Conservation (phyloP, 2,888 invertebrate genomes). For the Leptinotarsa haldemani region DNA sequence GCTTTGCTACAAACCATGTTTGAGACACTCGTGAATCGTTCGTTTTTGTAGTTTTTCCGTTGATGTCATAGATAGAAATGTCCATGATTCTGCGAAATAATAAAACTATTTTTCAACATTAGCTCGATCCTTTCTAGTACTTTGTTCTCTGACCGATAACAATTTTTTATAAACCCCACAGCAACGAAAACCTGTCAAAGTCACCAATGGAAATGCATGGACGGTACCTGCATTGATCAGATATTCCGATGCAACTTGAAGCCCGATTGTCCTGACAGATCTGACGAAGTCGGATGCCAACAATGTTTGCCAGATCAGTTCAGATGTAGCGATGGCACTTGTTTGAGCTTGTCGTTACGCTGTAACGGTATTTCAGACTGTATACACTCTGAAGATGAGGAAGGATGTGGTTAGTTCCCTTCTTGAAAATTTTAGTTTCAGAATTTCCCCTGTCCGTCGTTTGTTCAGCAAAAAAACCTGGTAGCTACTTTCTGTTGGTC, state of each 20-base stretch:
- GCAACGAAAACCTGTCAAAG: constrained; percentile 36
- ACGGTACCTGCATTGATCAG: constrained; percentile 68
- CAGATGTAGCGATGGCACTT: constrained; percentile 70
- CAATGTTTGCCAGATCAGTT: constrained; percentile 69
- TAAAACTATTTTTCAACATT: neutral
- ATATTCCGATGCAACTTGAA: constrained; percentile 68
- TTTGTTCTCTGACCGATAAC: neutral
- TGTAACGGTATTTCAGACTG: constrained; percentile 70
- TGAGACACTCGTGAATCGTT: too few species aligned
- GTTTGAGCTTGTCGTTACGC: constrained; percentile 66
- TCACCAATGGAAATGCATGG: constrained; percentile 70
- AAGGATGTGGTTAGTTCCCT: constrained; percentile 66
- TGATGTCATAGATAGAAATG: too few species aligned
- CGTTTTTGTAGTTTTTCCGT: too few species aligned
- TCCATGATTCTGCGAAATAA: too few species aligned
- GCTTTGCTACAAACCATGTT: too few species aligned
- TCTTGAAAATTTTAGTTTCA: neutral
- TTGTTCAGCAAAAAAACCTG: constrained; percentile 9
- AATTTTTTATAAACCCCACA: neutral
- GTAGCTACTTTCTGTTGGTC: constrained; percentile 11
- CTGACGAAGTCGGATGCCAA: constrained; percentile 83
- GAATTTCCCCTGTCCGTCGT: neutral
- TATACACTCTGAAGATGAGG: constrained; percentile 71
- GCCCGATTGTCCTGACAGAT: constrained; percentile 82
- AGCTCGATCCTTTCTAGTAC: neutral